Conservation (phyloP, 1,140 invertebrate species). For the Calliopsis andreniformis region DNA sequence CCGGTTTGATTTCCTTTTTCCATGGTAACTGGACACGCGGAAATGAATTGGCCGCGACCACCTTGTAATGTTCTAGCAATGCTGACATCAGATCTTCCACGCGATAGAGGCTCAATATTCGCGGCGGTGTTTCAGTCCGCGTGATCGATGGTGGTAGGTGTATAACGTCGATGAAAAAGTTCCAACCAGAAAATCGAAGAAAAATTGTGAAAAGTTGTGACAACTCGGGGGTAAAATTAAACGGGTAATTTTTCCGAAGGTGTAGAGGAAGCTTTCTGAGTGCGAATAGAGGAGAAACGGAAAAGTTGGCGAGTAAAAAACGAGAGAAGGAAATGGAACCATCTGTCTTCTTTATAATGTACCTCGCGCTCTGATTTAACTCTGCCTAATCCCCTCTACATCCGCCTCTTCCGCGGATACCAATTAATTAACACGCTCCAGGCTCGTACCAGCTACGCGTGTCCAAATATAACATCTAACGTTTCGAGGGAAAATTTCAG, state of each 20-base stretch:
- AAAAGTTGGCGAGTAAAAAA: not conserved
- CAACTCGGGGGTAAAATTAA: not conserved
- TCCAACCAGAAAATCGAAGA: not conserved
- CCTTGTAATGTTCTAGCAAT: not conserved
- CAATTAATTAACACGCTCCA: slow-evolving; percentile 18
- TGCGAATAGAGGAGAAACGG: not conserved
- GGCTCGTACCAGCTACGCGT: not conserved
- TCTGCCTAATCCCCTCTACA: no score
- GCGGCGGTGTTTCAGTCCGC: not conserved
- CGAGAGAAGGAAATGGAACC: not conserved
- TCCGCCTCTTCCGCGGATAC: not conserved
- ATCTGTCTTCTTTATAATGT: slow-evolving; percentile 13
- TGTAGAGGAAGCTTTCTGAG: not conserved
- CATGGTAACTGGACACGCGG: not conserved
- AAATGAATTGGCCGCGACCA: slow-evolving; percentile 18
- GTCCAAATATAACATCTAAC: not conserved
- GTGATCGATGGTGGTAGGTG: not conserved
- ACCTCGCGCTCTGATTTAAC: slow-evolving; percentile 16
- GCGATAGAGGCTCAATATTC: not conserved
- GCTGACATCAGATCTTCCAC: not conserved
- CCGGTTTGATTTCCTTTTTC: slow-evolving; percentile 26
- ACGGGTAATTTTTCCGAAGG: not conserved
- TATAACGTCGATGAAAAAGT: not conserved
- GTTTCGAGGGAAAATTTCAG: not conserved
- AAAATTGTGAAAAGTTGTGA: not conserved